Evolutionary conservation across 2,113 vertebrate genomes (phyloP).

Genomic region (human): GRCh38 chr13:80606001-80606500

Average conservation of each 20-base stretch:
- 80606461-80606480: background rate
- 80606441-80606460: background rate
- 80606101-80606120: background rate
- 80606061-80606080: background rate
- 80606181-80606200: background rate
- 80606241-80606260: background rate
- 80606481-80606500: background rate
- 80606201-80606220: background rate
- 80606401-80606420: background rate
- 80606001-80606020: conserved; percentile 26
- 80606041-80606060: background rate
- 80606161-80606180: background rate
- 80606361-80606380: background rate
- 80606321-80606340: background rate
- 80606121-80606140: conserved; percentile 1
- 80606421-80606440: background rate
- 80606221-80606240: background rate
- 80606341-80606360: background rate
- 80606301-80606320: background rate
- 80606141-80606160: background rate
- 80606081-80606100: background rate
- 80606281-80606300: background rate
- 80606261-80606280: background rate
- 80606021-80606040: background rate
- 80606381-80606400: background rate